Evolutionary conservation across 2,888 invertebrate genomes (phyloP), one percentile per base, ranked within the genome.

Genomic region (Acanthosepion pharaonis): DNA sequence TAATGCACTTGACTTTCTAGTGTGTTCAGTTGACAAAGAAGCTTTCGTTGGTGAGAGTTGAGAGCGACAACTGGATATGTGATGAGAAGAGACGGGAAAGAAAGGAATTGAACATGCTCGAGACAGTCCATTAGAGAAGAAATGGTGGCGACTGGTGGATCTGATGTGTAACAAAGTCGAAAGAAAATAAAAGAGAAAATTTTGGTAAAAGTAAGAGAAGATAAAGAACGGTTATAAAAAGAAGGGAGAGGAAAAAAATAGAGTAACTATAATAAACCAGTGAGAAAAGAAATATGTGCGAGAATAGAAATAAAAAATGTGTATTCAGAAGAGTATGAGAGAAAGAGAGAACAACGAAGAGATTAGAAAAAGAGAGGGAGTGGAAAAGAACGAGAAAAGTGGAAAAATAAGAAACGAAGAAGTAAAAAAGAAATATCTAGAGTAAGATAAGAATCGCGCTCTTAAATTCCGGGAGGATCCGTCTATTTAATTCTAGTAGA

Each of bases 11-110:
- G 78, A 78, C n/a, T 78, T 78, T 78, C 78, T n/a, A 33, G 78
- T 33, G n/a, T n/a, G 20, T 78, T 78, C 20, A 78, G 78, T 78
- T 78, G 78, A 78, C 78, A 78, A 78, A 78, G 78, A 11, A 78
- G 78, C 78, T 78, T 78, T 78, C 78, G n/a, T 78, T n/a, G 78
- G 20, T 78, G 78, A 78, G 78, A n/a, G n/a, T n/a, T n/a, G 78
- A 78, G 78, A 33, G 78, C n/a, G 78, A 78, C 78, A 78, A n/a
- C 33, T 78, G n/a, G n/a, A 33, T 78, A n/a, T 78, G n/a, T 78
- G 78, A 11, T 23, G n/a, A 2, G 78, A 78, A 11, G n/a, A n/a
- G 11, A 15, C 1, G 78, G 5, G 78, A 11, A 23, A 25, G 5
- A 9, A 0, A 9, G n/a, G 8, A 15, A 33, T 2, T 15, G 78